Evolutionary conservation across 2,113 vertebrate species (phyloP).

Genomic region (Todiramphus saurophagus): DNA sequence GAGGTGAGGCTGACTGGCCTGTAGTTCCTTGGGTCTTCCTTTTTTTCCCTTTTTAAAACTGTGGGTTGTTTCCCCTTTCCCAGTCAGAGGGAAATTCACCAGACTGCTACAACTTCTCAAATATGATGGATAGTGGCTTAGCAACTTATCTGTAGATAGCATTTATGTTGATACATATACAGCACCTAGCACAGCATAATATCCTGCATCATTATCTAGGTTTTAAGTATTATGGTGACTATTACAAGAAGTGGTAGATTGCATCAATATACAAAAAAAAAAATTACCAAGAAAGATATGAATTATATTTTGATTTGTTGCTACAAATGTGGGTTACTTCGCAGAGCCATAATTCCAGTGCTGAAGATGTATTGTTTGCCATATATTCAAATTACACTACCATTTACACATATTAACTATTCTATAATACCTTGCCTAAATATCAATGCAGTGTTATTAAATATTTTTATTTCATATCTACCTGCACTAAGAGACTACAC

Average conservation of each 20-base stretch:
- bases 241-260: neutral
- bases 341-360: neutral
- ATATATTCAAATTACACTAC: neutral
- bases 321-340: neutral
- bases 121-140: neutral
- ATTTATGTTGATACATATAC: neutral
- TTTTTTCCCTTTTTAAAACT: neutral
- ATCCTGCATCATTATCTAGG: neutral
- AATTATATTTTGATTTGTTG: neutral
- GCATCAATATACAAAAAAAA: neutral
- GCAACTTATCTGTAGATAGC: neutral
- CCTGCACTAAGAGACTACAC: neutral
- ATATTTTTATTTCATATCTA: neutral
- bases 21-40: neutral
- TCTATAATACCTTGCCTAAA: neutral
- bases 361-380: neutral
- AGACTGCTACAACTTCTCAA: neutral
- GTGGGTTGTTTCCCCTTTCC: neutral
- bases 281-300: neutral
- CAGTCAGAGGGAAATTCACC: neutral
- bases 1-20: neutral
- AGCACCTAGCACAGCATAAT: neutral
- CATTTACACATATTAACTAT: neutral
- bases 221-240: neutral
- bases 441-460: neutral